Base-by-base conservation (phyloP, 2,888 invertebrate species). In the Mayetiola destructor region DNA sequence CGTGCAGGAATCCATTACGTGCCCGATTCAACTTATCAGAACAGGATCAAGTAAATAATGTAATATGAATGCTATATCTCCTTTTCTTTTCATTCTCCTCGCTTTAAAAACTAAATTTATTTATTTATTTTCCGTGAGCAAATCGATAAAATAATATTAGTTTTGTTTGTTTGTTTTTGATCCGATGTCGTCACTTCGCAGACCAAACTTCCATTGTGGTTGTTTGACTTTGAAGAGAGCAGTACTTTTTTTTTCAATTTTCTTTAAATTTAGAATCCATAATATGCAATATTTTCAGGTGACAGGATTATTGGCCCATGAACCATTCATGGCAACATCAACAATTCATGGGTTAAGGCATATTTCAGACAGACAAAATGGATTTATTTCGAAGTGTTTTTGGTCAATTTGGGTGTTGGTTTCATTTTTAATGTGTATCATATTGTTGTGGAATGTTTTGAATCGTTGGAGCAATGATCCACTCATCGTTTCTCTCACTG, bases 401-500 rank as follows among this genome's bases (percentile, higher is more conserved):
- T 40, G 20, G 20, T 16, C 40, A 5, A 6, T 40, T 20, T 40
- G 18, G 40, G 9, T 63, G 68, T 75, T 53, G 73, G 73, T 39
- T 70, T 82, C 6, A 83, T 82, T 36, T 71, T 75, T 59, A 78
- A 81, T 66, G 78, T 82, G 8, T 84, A 80, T 76, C 74, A 76
- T 61, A 84, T 16, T 40, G 8, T 20, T 40, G 40, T 40, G 16
- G 10, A 40, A 20, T 40, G 6, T 40, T 6, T 40, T 16, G 18
- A 74, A 60, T 74, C 40, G 84, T 68, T 85, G 84, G 84, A 77
- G 79, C 59, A 77, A 77, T 61, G 81, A 79, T 64, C 84, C 84
- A 1, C 82, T 85, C 0, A 82, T 85, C 63, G 84, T 85, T 10
- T 84, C 82, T 65, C 85, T 85, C 64, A 84, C 84, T 1, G 82